phyloP scores from a whole-genome alignment of 2,113 vertebrate genomes.

The Nothoprocta perdicaria region DNA sequence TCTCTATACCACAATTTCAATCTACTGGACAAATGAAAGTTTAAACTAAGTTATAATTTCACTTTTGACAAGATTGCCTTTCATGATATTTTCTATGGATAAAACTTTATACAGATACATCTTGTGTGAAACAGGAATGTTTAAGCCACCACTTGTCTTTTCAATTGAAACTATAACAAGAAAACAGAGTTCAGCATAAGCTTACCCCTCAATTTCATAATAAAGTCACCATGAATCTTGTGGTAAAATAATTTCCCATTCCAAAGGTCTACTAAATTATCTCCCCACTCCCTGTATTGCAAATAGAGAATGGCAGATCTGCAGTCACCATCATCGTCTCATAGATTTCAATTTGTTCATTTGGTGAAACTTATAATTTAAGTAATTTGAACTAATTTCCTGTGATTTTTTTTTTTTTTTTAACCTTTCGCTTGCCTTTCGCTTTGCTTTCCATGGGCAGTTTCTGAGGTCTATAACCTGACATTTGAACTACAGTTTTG shows the following conservation, averaged over 20 bases:
- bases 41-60: not conserved
- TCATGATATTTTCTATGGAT: not conserved
- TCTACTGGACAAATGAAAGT: not conserved
- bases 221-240: too few relatives aligned
- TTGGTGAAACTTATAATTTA: too few relatives aligned
- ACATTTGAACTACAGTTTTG: not conserved
- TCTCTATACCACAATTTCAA: not conserved
- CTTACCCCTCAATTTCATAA: too few relatives aligned
- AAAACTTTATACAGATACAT: too few relatives aligned
- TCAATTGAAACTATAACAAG: not conserved
- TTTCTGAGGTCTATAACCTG: not conserved
- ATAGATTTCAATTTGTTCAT: too few relatives aligned
- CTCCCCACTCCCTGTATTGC: too few relatives aligned
- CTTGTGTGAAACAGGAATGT: not conserved
- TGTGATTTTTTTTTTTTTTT: too few relatives aligned
- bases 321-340: too few relatives aligned
- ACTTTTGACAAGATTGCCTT: not conserved
- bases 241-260: too few relatives aligned
- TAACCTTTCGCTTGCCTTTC: not conserved
- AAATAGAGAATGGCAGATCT: too few relatives aligned
- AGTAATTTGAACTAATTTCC: too few relatives aligned
- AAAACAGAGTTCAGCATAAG: not conserved
- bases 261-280: too few relatives aligned
- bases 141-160: not conserved
- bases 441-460: not conserved